Evolutionary conservation across 2,797 vertebrate genomes (phyloP).

Genomic region (Enteromius mattozi): DNA sequence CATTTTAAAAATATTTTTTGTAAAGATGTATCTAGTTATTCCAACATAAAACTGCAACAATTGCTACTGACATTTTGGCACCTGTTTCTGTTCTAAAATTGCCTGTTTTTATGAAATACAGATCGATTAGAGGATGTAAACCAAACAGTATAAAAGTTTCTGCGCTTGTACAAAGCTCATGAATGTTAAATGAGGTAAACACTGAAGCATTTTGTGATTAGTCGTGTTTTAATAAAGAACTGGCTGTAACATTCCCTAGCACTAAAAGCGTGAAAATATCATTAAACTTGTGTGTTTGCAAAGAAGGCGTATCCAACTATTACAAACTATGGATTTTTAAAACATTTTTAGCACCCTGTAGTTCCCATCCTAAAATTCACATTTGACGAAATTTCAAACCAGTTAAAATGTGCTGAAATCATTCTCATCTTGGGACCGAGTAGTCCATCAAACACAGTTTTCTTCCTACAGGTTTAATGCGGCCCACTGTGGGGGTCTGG

Average conservation of each 20-base stretch:
- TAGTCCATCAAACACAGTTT: constrained; percentile 14
- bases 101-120: neutral
- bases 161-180: neutral
- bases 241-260: neutral
- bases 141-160: neutral
- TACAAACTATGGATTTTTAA: neutral
- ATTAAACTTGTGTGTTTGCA: neutral
- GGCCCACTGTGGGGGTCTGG: neutral
- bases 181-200: neutral
- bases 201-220: neutral
- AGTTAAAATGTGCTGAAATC: neutral
- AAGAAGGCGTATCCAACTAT: neutral
- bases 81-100: neutral
- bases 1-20: neutral
- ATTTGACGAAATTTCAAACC: neutral
- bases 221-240: neutral
- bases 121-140: neutral
- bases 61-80: neutral
- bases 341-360: neutral
- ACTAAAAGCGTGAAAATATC: neutral
- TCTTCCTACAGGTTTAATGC: constrained; percentile 13
- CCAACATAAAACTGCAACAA: neutral
- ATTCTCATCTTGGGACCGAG: neutral
- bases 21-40: neutral
- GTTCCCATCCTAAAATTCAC: neutral